Percentiles rank a stretch among this genome's conserved stretches.
These are phyloP conservation scores for Hemicrepidius hirtus DNA, from an alignment of 2,888 invertebrate genomes.

Conservation along the genomic window DNA sequence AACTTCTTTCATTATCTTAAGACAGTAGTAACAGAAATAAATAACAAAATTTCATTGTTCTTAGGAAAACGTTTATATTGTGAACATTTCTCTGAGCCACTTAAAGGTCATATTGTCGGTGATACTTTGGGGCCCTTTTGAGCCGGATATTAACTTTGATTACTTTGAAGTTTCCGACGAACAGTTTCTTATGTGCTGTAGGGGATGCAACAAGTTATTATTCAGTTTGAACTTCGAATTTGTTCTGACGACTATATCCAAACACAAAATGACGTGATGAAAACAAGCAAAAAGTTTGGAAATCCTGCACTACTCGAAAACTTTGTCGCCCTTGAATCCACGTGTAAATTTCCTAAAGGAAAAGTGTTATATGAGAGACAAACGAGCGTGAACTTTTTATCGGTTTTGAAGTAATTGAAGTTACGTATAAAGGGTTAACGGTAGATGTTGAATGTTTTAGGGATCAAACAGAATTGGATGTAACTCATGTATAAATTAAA, in stretches of 20 bases:
- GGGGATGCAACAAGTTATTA: conserved; percentile 21
- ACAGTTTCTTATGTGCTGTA: conserved; percentile 18
- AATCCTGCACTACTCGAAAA: background rate
- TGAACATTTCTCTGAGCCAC: background rate
- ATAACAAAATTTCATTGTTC: conserved; percentile 12
- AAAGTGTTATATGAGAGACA: background rate
- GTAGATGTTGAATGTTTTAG: background rate
- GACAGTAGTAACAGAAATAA: conserved; percentile 3
- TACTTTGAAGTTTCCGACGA: conserved; percentile 1
- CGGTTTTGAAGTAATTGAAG: background rate
- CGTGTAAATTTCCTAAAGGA: background rate
- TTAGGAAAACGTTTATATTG: conserved; percentile 1
- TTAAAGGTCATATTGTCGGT: conserved; percentile 3
- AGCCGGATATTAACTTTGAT: conserved; percentile 19
- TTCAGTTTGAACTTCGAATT: background rate
- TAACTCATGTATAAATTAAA: conserved; percentile 14
- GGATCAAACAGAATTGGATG: background rate
- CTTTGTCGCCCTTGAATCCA: conserved; percentile 1
- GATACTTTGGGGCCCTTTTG: background rate
- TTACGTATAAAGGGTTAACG: background rate
- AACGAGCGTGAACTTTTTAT: background rate
- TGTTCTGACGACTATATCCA: background rate
- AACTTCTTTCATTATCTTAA: conserved; percentile 22
- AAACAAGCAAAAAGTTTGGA: background rate
- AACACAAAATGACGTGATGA: background rate